A percentile compares a stretch with the other conserved stretches of the same genome.
Conservation (phyloP, 2,888 invertebrate species). For the Euzetes globulus region DNA sequence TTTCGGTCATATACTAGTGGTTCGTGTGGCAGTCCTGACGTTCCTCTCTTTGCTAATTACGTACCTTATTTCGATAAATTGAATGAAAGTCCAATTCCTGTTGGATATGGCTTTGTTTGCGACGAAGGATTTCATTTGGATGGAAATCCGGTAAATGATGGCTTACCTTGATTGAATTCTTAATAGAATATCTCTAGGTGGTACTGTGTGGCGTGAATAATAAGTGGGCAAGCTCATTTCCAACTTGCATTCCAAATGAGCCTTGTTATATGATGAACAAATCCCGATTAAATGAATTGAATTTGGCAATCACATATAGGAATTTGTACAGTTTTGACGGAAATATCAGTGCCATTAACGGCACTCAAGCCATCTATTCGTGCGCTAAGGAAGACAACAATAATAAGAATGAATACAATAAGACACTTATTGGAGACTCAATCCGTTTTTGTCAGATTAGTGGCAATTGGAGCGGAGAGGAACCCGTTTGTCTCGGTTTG, state of each 20-base stretch:
- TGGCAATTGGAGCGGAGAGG: not conserved
- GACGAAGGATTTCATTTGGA: not conserved
- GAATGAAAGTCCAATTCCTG: not conserved
- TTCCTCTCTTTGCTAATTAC: not conserved
- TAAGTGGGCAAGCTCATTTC: not conserved
- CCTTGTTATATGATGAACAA: not conserved
- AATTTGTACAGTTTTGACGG: not conserved
- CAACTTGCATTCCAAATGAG: not conserved
- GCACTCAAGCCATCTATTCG: not conserved
- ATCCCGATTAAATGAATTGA: not conserved
- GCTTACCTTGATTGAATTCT: not conserved
- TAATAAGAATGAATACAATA: not conserved
- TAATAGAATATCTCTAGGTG: not conserved
- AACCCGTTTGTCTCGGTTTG: not conserved
- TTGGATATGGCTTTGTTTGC: not conserved
- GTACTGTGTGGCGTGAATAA: not conserved
- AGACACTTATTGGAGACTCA: not conserved
- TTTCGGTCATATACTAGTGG: not conserved
- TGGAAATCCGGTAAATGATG: not conserved
- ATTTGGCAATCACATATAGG: not conserved
- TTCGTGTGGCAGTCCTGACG: not conserved
- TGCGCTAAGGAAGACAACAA: not conserved
- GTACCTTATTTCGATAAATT: not conserved
- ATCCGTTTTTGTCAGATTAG: not conserved
- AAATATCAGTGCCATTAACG: not conserved